A percentile compares a stretch with the other conserved stretches of the same genome.
Conservation (phyloP, 2,888 invertebrate species). For the Agrotis exclamationis region DNA sequence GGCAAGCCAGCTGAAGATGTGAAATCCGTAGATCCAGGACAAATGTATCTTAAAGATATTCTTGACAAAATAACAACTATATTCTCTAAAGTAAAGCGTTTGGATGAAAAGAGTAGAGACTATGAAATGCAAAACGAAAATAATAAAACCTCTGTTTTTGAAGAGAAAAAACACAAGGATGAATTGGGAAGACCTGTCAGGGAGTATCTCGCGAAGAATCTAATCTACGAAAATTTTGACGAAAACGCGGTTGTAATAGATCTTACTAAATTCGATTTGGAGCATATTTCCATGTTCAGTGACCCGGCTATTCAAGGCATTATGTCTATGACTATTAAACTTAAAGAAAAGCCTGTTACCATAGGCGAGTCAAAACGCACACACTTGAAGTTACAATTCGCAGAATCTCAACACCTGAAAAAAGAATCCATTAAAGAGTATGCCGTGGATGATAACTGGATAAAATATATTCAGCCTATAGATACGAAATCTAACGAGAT, state of each 20-base stretch:
- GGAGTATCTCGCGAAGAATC: conserved; percentile 63
- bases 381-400: conserved; percentile 72
- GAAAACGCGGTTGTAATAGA: conserved; percentile 78
- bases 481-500: conserved; percentile 60
- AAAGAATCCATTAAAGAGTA: conserved; percentile 34
- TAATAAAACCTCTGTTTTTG: conserved; percentile 44
- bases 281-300: conserved; percentile 76
- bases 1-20: conserved; percentile 38
- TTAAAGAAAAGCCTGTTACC: conserved; percentile 74
- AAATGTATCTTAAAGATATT: conserved; percentile 78
- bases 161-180: conserved; percentile 61
- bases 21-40: conserved; percentile 71
- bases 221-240: conserved; percentile 68
- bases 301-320: conserved; percentile 70
- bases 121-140: conserved; percentile 48
- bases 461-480: conserved; percentile 52
- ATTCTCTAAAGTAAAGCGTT: conserved; percentile 71
- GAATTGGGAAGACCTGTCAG: conserved; percentile 65
- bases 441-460: conserved; percentile 59
- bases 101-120: conserved; percentile 48
- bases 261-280: conserved; percentile 79
- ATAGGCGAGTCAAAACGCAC: conserved; percentile 66
- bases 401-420: conserved; percentile 56
- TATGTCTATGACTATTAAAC: conserved; percentile 76
- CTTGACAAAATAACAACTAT: conserved; percentile 81